Conservation (phyloP, 2,797 vertebrate genomes). For the Nothura maculosa region DNA sequence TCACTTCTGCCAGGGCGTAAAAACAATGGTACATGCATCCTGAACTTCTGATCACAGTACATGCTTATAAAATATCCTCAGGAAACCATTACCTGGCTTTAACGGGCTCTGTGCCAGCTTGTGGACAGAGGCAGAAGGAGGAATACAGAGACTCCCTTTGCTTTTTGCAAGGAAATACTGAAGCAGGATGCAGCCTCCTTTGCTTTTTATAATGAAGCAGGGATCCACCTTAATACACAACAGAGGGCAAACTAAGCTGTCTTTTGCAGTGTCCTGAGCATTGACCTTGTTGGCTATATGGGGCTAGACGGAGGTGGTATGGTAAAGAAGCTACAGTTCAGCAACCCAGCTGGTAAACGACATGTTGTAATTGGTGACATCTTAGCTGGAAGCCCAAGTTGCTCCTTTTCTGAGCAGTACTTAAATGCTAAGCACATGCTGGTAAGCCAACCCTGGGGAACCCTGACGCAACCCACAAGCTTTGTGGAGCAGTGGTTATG, state of each 20-base stretch:
- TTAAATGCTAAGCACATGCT: not conserved
- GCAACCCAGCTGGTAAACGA: not conserved
- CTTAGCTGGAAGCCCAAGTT: constrained; percentile 13
- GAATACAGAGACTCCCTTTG: not conserved
- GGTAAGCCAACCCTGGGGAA: not conserved
- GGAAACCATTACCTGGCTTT: not conserved
- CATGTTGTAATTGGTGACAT: not conserved
- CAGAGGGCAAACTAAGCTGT: not conserved
- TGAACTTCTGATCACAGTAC: not conserved
- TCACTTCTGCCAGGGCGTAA: not conserved
- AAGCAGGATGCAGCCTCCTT: not conserved
- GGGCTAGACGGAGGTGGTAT: not conserved
- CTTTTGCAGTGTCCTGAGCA: not conserved
- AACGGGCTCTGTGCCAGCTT: not conserved
- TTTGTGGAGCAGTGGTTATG: not conserved
- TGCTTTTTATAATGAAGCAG: not conserved
- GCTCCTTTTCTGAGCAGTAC: not conserved
- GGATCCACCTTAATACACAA: not conserved
- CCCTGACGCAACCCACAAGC: not conserved
- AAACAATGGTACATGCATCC: not conserved
- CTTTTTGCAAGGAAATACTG: not conserved
- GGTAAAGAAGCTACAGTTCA: not conserved
- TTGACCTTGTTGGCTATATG: not conserved
- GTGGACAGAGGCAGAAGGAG: not conserved
- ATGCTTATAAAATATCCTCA: not conserved